These are phyloP conservation scores for Lasioglossum morio DNA, from an alignment of 2,888 invertebrate genomes.

Conservation along the genomic window DNA sequence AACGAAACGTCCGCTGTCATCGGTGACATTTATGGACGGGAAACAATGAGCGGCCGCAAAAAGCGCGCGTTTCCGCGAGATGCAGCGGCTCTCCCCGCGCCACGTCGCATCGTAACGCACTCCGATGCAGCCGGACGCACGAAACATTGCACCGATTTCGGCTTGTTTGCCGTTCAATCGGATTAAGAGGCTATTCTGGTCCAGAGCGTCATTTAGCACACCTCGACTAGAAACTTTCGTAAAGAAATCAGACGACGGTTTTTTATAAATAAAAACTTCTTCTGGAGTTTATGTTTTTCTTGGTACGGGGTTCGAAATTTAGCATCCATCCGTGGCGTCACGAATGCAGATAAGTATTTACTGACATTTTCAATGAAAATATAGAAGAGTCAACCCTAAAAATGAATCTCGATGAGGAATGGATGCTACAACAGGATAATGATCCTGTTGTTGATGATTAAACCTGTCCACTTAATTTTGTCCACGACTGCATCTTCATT, in stretches of 20 bases:
- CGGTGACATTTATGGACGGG: slow-evolving; percentile 68
- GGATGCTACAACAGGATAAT: too few relatives aligned
- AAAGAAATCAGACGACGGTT: neutral
- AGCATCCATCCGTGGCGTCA: too few relatives aligned
- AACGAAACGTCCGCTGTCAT: slow-evolving; percentile 56
- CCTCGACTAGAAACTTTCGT: neutral
- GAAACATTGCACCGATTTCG: slow-evolving; percentile 6
- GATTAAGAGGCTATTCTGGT: neutral
- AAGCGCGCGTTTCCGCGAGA: slow-evolving; percentile 35
- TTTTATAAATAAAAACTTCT: too few relatives aligned
- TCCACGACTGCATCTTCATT: too few relatives aligned
- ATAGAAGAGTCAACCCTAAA: too few relatives aligned
- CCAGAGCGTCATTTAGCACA: neutral
- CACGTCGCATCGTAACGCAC: neutral
- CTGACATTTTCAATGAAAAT: too few relatives aligned
- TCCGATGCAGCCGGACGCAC: neutral
- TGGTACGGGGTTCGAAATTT: too few relatives aligned
- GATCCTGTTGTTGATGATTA: too few relatives aligned
- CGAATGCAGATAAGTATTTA: too few relatives aligned
- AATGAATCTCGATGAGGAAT: too few relatives aligned
- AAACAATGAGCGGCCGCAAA: slow-evolving; percentile 61
- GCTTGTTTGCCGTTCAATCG: neutral
- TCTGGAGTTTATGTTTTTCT: too few relatives aligned
- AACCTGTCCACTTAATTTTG: too few relatives aligned
- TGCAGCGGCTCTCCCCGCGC: neutral